Evolutionary conservation across 2,888 invertebrate species (phyloP).

Genomic region (Hybos culiciformis): DNA sequence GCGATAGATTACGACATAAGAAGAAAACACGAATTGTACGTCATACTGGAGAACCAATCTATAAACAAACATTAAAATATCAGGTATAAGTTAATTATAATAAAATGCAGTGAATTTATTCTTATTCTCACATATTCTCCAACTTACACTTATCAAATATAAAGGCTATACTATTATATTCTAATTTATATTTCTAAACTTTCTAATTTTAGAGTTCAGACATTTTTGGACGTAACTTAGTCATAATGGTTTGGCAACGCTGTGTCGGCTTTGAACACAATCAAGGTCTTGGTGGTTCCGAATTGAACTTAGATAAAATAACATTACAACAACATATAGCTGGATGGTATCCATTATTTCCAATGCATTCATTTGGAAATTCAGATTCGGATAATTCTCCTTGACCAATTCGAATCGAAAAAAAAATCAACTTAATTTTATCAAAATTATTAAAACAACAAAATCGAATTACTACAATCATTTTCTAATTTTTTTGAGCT

Average conservation of each 20-base stretch:
- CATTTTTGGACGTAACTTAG: conserved; percentile 63
- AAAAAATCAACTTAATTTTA: not conserved
- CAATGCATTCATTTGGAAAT: conserved; percentile 68
- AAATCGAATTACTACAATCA: no score
- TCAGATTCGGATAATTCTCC: conserved; percentile 41
- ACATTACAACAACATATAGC: conserved; percentile 61
- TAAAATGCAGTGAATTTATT: no score
- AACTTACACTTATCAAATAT: no score
- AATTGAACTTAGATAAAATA: conserved; percentile 70
- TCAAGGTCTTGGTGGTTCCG: conserved; percentile 65
- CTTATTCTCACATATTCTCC: no score
- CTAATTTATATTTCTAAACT: not conserved
- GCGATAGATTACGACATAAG: conserved; percentile 78
- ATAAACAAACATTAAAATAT: conserved; percentile 79
- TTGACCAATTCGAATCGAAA: conserved; percentile 30
- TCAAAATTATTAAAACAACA: not conserved
- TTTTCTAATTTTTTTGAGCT: no score
- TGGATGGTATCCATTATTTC: conserved; percentile 87
- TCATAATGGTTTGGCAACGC: conserved; percentile 87
- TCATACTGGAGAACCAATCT: conserved; percentile 71
- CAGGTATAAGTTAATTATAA: conserved; percentile 42
- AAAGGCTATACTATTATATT: not conserved
- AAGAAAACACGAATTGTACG: conserved; percentile 77
- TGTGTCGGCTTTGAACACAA: conserved; percentile 82
- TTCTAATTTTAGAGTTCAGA: conserved; percentile 49